Conservation (phyloP, 2,113 vertebrate genomes). For the Siphamia tubifer region DNA sequence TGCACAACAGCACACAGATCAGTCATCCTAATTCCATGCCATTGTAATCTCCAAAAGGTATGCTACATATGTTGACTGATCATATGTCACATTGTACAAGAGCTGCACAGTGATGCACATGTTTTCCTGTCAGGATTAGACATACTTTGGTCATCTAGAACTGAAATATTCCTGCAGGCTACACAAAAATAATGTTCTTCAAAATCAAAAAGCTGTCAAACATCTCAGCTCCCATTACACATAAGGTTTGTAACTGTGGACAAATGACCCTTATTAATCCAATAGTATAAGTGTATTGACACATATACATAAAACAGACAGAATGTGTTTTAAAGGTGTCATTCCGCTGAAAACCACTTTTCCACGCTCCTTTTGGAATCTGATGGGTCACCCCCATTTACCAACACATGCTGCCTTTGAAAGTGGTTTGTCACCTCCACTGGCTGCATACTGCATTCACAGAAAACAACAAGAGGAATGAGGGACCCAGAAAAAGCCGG, state of each 20-base stretch:
- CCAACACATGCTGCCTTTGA: too few species aligned
- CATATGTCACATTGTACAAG: not conserved
- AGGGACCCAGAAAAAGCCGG: too few species aligned
- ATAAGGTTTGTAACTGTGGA: not conserved
- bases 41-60: not conserved
- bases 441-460: too few species aligned
- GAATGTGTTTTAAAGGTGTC: too few species aligned
- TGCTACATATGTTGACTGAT: not conserved
- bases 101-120: not conserved
- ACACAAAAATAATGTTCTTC: not conserved
- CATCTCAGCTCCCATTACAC: not conserved
- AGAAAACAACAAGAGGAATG: too few species aligned
- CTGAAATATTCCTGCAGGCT: not conserved
- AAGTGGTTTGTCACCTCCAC: too few species aligned
- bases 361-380: too few species aligned
- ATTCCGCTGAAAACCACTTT: too few species aligned
- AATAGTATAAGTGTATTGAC: not conserved
- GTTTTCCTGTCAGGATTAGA: not conserved
- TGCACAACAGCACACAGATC: slow-evolving; percentile 1
- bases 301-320: slow-evolving; percentile 10
- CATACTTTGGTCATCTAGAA: not conserved
- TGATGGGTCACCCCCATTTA: too few species aligned
- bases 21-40: slow-evolving; percentile 13
- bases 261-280: not conserved
- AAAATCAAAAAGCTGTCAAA: not conserved